Conservation (phyloP, 2,797 vertebrate genomes). For the Sternotherus odoratus region DNA sequence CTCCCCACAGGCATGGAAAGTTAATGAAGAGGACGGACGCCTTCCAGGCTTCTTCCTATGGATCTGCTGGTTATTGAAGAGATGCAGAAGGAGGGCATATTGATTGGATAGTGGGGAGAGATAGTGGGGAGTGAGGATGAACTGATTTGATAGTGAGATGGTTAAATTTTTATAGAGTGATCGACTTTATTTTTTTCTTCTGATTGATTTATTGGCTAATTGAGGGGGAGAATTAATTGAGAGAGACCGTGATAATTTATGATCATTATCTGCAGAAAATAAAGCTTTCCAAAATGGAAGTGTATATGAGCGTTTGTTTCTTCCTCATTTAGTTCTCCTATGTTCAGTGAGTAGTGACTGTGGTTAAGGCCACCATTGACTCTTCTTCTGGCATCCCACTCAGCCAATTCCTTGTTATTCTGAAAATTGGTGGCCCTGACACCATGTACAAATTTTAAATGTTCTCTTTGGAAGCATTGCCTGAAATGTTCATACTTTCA, state of each 20-base stretch:
- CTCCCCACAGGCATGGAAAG: rapidly evolving
- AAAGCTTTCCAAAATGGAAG: not conserved
- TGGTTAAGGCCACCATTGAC: not conserved
- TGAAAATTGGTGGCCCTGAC: not conserved
- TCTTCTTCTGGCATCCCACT: not conserved
- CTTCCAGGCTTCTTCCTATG: not conserved
- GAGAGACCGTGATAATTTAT: not conserved
- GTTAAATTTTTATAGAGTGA: slow-evolving; percentile 55
- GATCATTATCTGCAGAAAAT: not conserved
- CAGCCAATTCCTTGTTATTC: not conserved
- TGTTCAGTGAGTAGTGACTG: not conserved
- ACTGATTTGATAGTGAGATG: slow-evolving; percentile 60
- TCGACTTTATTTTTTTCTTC: slow-evolving; percentile 10
- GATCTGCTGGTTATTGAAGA: not conserved
- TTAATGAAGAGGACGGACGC: not conserved
- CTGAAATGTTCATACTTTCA: not conserved
- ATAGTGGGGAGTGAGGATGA: too few species aligned
- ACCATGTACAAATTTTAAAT: not conserved
- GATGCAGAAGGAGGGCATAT: slow-evolving; percentile 6
- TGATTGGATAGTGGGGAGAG: rapidly evolving
- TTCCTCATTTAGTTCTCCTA: not conserved
- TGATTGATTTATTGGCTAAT: slow-evolving; percentile 65
- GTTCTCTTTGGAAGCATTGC: not conserved
- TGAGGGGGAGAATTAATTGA: slow-evolving; percentile 48
- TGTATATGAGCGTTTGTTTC: not conserved